phyloP scores from a whole-genome alignment of 2,888 invertebrate species.

The Cheilosia pagana region DNA sequence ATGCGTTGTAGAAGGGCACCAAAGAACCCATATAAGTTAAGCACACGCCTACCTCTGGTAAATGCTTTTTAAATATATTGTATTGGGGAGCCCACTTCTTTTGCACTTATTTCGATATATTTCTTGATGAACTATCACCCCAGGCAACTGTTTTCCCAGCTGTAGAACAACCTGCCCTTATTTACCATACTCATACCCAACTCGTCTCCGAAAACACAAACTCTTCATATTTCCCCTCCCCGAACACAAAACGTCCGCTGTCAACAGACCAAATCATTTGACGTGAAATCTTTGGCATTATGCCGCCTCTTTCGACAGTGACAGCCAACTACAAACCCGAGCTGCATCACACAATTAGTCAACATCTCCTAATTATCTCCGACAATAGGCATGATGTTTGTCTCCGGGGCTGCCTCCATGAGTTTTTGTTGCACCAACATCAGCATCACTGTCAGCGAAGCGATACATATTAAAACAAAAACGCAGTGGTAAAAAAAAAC shows the following conservation, averaged over 20 bases:
- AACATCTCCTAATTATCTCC: conserved; percentile 74
- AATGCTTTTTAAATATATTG: too few relatives aligned
- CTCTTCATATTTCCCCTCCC: too few relatives aligned
- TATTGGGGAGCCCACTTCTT: too few relatives aligned
- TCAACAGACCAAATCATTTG: conserved; percentile 83
- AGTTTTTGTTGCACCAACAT: conserved; percentile 32
- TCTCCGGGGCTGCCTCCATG: conserved; percentile 31
- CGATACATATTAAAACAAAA: conserved; percentile 29
- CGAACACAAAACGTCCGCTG: conserved; percentile 48
- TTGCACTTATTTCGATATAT: too few relatives aligned
- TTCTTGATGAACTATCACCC: too few relatives aligned
- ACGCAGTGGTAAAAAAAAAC: conserved; percentile 9
- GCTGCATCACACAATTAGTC: conserved; percentile 68
- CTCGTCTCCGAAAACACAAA: too few relatives aligned
- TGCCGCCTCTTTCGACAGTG: conserved; percentile 59
- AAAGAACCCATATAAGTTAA: too few relatives aligned
- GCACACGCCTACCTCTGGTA: too few relatives aligned
- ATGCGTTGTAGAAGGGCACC: too few relatives aligned
- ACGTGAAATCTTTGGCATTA: conserved; percentile 80
- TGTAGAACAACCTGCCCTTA: too few relatives aligned
- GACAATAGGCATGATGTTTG: conserved; percentile 72
- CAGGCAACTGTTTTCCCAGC: too few relatives aligned
- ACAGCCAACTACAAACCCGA: conserved; percentile 19
- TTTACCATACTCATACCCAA: too few relatives aligned
- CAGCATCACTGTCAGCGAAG: conserved; percentile 26